Percentiles rank a stretch among this genome's conserved stretches.
These are phyloP conservation scores for Scomber scombrus DNA, from an alignment of 2,113 vertebrate species.

Conservation along the genomic window DNA sequence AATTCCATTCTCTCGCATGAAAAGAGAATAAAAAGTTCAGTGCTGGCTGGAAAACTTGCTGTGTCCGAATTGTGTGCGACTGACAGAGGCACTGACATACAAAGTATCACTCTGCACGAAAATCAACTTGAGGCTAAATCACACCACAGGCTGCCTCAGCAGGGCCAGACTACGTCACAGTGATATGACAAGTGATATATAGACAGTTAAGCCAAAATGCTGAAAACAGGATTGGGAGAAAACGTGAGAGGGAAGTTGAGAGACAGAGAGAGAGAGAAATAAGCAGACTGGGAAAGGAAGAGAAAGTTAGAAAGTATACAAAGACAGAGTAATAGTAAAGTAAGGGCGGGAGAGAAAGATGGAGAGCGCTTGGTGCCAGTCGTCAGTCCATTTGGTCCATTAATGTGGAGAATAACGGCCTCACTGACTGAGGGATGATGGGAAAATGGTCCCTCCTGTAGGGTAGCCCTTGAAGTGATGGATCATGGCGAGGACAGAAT, in stretches of 20 bases:
- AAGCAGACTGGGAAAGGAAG: slow-evolving; percentile 1
- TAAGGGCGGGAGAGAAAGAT: slow-evolving; percentile 22
- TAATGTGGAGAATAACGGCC: slow-evolving; percentile 76
- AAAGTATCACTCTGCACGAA: slow-evolving; percentile 72
- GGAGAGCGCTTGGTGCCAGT: slow-evolving; percentile 67
- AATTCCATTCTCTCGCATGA: slow-evolving; percentile 81
- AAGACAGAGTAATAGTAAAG: slow-evolving; percentile 56
- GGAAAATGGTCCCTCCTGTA: slow-evolving; percentile 72
- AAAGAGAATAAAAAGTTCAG: slow-evolving; percentile 71
- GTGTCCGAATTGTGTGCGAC: slow-evolving; percentile 62
- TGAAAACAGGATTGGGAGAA: slow-evolving; percentile 31
- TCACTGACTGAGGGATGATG: slow-evolving; percentile 78
- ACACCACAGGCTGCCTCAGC: slow-evolving; percentile 54
- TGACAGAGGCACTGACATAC: slow-evolving; percentile 73
- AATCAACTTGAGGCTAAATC: slow-evolving; percentile 63
- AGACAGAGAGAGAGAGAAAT: slow-evolving; percentile 17
- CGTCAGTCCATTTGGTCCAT: slow-evolving; percentile 76
- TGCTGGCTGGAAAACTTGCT: slow-evolving; percentile 66
- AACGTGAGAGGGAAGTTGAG: slow-evolving; percentile 24
- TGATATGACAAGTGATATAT: slow-evolving; percentile 70
- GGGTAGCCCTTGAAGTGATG: slow-evolving; percentile 78
- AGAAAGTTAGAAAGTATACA: slow-evolving; percentile 56
- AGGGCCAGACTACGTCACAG: slow-evolving; percentile 46
- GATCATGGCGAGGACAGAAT: slow-evolving; percentile 72
- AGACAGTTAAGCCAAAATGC: slow-evolving; percentile 32